These are phyloP conservation scores for Pycnomerus fuliginosus DNA, from an alignment of 2,888 invertebrate genomes.

Conservation along the genomic window DNA sequence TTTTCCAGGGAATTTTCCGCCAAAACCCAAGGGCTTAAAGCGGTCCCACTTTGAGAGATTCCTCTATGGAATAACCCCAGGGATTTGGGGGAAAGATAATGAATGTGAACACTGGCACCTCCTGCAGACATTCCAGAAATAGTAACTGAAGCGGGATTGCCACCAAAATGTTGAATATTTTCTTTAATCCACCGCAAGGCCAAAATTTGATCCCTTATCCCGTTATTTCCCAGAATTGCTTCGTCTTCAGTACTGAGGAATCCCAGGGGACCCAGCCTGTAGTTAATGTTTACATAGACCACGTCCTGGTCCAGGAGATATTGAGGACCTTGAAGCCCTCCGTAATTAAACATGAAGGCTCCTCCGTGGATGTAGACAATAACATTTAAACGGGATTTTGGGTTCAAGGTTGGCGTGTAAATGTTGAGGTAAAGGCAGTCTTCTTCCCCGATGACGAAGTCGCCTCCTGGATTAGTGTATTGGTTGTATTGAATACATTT, in stretches of 20 bases:
- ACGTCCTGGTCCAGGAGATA: no score
- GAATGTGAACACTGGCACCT: slow-evolving; percentile 73
- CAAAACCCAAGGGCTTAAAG: slow-evolving; percentile 61
- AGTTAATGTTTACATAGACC: no score
- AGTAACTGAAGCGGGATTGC: slow-evolving; percentile 68
- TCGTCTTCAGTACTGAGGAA: slow-evolving; percentile 75
- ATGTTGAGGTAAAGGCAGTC: no score
- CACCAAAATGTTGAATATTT: slow-evolving; percentile 70
- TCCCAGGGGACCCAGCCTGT: no score
- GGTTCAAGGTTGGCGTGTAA: no score
- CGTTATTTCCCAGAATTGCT: slow-evolving; percentile 68
- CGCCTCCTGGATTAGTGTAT: no score
- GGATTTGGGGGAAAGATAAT: slow-evolving; percentile 43
- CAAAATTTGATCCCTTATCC: slow-evolving; percentile 71
- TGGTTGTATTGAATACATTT: no score
- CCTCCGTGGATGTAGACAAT: no score
- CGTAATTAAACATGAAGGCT: no score
- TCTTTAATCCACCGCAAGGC: slow-evolving; percentile 70
- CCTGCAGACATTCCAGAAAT: slow-evolving; percentile 73
- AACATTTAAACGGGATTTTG: no score
- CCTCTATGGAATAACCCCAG: slow-evolving; percentile 61
- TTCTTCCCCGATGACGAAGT: no score
- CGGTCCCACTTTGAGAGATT: slow-evolving; percentile 70
- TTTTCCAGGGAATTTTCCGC: slow-evolving; percentile 61
- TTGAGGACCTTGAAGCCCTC: no score